Base-by-base conservation (phyloP, 2,797 vertebrate genomes). In the Scyliorhinus canicula region DNA sequence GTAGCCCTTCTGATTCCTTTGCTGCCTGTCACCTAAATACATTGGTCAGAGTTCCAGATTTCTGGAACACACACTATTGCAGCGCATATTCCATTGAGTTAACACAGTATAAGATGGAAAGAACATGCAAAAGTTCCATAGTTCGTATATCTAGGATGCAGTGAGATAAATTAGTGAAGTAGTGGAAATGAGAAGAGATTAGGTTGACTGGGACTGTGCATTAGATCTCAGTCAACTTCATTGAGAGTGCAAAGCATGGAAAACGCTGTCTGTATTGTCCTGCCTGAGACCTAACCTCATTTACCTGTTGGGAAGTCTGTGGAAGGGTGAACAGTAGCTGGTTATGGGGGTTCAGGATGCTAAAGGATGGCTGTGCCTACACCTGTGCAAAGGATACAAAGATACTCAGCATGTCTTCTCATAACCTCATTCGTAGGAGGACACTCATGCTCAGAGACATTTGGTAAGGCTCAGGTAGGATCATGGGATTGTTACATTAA, bases 401-500 rank as follows among this genome's bases (percentile, higher is more conserved):
- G 67, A 47, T 91, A 52, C 74, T 94, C 93, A 74, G 67, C 93
- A 94, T 94, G 93, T 67, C 93, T 71, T 94, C 93, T 94, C 67
- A 69, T 69, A 35, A 65, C 28, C 93, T 94, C 93, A 94, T 94
- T 74, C 44, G 50, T 35, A 94, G 67, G 93, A 71, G 28, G 50
- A 31, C 69, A 8, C 47, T 74, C 93, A 71, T 94, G 93, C 65
- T 71, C 31, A 93, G 91, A 90, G 35, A 91, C 88, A 44, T 69
- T 74, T 74, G 91, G 67, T 74, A 94, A 94, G 93, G 93, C 93
- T 52, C 16, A 55, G 93, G 47, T 2, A 28, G 65, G 93, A 93
- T 71, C 16, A 50, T 50, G 40, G 63, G 65, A 47, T 47, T 93
- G 86, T 63, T 60, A 52, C 50, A 55, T 88, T 52, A 60, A 21